Percentiles rank a stretch among this genome's conserved stretches.
These are phyloP conservation scores for Ethmia dodecea DNA, from an alignment of 2,888 invertebrate species.

Conservation along the genomic window DNA sequence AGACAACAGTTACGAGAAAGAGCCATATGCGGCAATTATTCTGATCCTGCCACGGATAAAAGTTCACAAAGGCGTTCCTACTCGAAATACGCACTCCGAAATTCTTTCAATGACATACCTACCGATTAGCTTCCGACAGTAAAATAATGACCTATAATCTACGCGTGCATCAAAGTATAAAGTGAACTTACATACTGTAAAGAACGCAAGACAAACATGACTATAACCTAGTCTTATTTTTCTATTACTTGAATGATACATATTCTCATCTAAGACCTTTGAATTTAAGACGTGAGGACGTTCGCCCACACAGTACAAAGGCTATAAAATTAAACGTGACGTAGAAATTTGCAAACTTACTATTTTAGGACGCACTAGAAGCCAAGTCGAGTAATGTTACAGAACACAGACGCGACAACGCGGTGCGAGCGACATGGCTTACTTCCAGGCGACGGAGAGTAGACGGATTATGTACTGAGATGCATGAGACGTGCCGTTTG, in stretches of 20 bases:
- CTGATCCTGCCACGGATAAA: neutral
- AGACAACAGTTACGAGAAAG: neutral
- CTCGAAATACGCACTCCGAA: constrained; percentile 57
- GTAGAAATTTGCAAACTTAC: constrained; percentile 61
- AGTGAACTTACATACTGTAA: constrained; percentile 68
- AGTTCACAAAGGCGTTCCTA: constrained; percentile 41
- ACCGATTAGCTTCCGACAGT: constrained; percentile 66
- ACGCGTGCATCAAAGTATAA: constrained; percentile 70
- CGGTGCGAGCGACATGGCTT: constrained; percentile 35
- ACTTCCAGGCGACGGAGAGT: constrained; percentile 59
- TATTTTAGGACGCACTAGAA: constrained; percentile 54
- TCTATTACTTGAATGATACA: constrained; percentile 62
- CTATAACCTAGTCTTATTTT: constrained; percentile 67
- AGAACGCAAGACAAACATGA: constrained; percentile 63
- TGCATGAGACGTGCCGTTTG: constrained; percentile 73
- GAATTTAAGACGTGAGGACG: constrained; percentile 38
- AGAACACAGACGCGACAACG: constrained; percentile 62
- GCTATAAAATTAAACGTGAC: constrained; percentile 53
- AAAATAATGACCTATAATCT: constrained; percentile 62
- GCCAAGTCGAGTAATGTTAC: constrained; percentile 66
- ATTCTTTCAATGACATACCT: constrained; percentile 60
- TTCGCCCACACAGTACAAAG: constrained; percentile 59
- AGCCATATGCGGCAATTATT: constrained; percentile 1
- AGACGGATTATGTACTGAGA: constrained; percentile 73
- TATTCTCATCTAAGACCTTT: constrained; percentile 51